Conservation (phyloP, 1,140 invertebrate species). For the Ctenoplectra terminalis region DNA sequence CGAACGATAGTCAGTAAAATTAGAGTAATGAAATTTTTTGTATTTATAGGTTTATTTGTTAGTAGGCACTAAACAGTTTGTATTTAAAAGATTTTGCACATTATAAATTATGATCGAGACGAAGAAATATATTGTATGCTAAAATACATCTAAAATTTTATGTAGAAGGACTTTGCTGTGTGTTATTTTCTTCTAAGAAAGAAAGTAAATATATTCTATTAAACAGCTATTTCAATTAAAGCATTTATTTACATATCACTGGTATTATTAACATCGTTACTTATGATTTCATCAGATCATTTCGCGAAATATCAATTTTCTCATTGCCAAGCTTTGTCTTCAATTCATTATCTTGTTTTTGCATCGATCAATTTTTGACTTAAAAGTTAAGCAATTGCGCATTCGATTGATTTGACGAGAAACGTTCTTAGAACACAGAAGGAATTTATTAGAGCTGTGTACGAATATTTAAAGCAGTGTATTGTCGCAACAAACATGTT, state of each 20-base stretch:
- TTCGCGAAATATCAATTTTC: background rate
- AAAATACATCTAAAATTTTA: conserved; percentile 6
- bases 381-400: background rate
- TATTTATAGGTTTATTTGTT: background rate
- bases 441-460: background rate
- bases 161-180: background rate
- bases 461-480: background rate
- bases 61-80: background rate
- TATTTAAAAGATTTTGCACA: background rate
- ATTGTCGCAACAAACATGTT: background rate
- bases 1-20: conserved; percentile 21
- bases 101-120: conserved; percentile 12
- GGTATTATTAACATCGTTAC: background rate
- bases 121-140: background rate
- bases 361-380: background rate
- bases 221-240: conserved; percentile 1
- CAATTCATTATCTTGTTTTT: background rate
- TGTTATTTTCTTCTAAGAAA: background rate
- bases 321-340: background rate
- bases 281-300: background rate
- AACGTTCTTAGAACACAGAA: background rate
- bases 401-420: background rate
- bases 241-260: conserved; percentile 1
- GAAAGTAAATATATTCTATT: conserved; percentile 53
- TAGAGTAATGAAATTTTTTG: conserved; percentile 9